Percentiles rank a stretch among this genome's conserved stretches.
phyloP scores from a whole-genome alignment of 2,113 vertebrate species.

The Caranx ignobilis region DNA sequence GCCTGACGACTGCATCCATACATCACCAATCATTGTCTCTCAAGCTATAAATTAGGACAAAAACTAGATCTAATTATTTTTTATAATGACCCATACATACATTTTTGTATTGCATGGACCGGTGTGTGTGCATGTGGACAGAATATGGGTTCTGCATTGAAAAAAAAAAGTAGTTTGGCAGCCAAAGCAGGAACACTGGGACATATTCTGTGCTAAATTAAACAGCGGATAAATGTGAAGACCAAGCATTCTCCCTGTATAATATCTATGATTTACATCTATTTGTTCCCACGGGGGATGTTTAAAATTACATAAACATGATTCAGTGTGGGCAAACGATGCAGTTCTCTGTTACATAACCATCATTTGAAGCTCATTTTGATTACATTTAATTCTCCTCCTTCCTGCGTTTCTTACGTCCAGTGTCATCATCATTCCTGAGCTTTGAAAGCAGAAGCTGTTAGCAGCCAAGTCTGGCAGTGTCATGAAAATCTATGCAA shows the following conservation, averaged over 20 bases:
- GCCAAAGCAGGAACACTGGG: too few relatives aligned
- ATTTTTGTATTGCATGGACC: too few relatives aligned
- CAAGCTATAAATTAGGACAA: too few relatives aligned
- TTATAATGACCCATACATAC: too few relatives aligned
- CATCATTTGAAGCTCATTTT: neutral
- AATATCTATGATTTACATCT: too few relatives aligned
- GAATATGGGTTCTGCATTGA: neutral
- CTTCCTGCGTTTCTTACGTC: neutral
- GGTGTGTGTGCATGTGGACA: neutral
- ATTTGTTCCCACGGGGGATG: neutral
- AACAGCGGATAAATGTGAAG: too few relatives aligned
- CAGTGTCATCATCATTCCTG: neutral
- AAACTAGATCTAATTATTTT: too few relatives aligned
- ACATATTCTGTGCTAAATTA: too few relatives aligned
- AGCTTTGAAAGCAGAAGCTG: neutral
- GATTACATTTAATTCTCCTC: neutral
- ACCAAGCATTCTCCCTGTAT: too few relatives aligned
- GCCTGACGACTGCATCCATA: too few relatives aligned
- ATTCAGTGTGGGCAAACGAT: neutral
- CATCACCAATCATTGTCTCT: too few relatives aligned
- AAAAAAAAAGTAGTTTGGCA: too few relatives aligned
- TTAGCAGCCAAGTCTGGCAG: neutral
- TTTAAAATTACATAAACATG: constrained; percentile 16
- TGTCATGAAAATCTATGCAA: constrained; percentile 34
- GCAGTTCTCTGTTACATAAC: constrained; percentile 17